These are phyloP conservation scores for Monarcha castaneiventris DNA, from an alignment of 2,113 vertebrate genomes.

Conservation along the genomic window DNA sequence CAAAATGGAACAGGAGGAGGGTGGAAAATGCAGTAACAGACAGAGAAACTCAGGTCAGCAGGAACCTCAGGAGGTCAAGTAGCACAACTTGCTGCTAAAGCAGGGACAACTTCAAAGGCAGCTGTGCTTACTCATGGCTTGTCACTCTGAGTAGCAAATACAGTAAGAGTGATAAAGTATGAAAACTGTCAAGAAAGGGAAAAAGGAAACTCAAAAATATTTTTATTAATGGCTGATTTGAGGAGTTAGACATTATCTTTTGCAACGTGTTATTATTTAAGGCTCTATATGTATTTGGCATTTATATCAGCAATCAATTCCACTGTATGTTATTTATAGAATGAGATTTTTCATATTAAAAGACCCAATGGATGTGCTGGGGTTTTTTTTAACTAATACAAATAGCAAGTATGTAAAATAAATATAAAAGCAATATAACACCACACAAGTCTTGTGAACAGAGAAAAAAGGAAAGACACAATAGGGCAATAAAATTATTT, in stretches of 20 bases:
- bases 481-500: not conserved
- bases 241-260: not conserved
- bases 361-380: fast-evolving
- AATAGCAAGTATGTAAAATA: not conserved
- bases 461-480: not conserved
- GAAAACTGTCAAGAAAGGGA: not conserved
- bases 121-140: not conserved
- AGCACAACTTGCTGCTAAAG: not conserved
- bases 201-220: not conserved
- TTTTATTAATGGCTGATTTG: not conserved
- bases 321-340: not conserved
- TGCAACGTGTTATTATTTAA: not conserved
- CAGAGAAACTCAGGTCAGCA: not conserved
- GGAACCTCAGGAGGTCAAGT: not conserved
- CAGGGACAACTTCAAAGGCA: not conserved
- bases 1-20: not conserved
- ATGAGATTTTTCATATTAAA: not conserved
- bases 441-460: not conserved
- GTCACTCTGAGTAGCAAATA: not conserved
- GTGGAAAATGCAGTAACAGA: not conserved
- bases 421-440: not conserved
- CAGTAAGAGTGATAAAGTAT: not conserved
- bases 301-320: not conserved
- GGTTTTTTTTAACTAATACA: not conserved
- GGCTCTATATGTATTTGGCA: not conserved